phyloP scores from a whole-genome alignment of 2,888 invertebrate species.

The Abrostola triplasia region DNA sequence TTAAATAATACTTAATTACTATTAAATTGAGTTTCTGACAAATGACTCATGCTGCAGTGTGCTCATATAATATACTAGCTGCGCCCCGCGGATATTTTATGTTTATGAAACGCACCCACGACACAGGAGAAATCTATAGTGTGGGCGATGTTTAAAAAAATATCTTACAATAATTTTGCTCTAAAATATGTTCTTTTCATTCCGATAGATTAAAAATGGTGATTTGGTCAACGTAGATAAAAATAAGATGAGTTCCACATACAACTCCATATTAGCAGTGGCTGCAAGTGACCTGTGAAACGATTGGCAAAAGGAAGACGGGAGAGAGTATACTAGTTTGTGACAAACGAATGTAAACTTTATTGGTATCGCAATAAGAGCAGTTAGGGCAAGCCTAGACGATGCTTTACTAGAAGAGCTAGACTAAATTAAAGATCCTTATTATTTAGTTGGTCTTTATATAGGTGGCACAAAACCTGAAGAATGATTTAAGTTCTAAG shows the following conservation, averaged over 20 bases:
- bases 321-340: conserved; percentile 1
- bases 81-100: too few species aligned
- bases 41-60: too few species aligned
- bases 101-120: too few species aligned
- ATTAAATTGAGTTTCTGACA: neutral
- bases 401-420: conserved; percentile 20
- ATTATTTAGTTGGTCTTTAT: neutral
- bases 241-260: conserved; percentile 7
- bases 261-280: conserved; percentile 18
- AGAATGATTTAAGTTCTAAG: too few species aligned
- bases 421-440: neutral
- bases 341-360: conserved; percentile 27
- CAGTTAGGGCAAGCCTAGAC: neutral
- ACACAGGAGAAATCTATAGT: too few species aligned
- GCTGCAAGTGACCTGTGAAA: conserved; percentile 31
- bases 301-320: conserved; percentile 15
- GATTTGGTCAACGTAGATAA: too few species aligned
- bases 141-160: too few species aligned
- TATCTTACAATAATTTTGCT: too few species aligned
- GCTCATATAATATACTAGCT: too few species aligned
- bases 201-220: too few species aligned
- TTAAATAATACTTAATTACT: neutral
- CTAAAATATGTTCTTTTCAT: too few species aligned
- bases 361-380: conserved; percentile 27
- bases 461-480: neutral